These are phyloP conservation scores for Drosophila kambysellisi DNA, from an alignment of 2,888 invertebrate species.

Conservation along the genomic window DNA sequence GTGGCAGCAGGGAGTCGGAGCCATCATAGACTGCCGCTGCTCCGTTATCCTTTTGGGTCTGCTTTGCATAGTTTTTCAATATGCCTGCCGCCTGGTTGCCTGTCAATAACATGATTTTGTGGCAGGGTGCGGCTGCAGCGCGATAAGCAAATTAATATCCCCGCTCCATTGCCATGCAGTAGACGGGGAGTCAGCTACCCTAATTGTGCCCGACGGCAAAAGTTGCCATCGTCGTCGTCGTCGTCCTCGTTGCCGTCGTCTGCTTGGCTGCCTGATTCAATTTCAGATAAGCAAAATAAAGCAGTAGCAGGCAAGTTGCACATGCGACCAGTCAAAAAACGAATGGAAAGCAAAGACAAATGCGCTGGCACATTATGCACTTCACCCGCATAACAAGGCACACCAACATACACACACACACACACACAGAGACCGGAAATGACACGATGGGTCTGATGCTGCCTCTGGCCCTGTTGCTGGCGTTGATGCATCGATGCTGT, in stretches of 20 bases:
- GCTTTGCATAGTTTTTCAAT: slow-evolving; percentile 62
- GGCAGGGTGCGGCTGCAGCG: slow-evolving; percentile 72
- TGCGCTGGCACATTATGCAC: slow-evolving; percentile 77
- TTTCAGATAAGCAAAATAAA: slow-evolving; percentile 81
- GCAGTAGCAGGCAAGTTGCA: slow-evolving; percentile 66
- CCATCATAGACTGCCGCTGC: neutral
- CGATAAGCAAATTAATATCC: slow-evolving; percentile 82
- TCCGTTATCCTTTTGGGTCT: neutral
- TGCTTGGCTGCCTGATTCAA: slow-evolving; percentile 79
- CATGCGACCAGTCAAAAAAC: slow-evolving; percentile 54
- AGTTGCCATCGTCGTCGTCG: slow-evolving; percentile 40
- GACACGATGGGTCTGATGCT: slow-evolving; percentile 58
- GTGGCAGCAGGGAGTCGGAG: slow-evolving; percentile 44
- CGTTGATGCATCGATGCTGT: slow-evolving; percentile 79
- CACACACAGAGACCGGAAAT: slow-evolving; percentile 58
- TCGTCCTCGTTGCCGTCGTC: slow-evolving; percentile 31
- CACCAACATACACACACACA: slow-evolving; percentile 5
- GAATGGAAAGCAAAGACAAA: slow-evolving; percentile 68
- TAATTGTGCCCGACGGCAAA: slow-evolving; percentile 74
- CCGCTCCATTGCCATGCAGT: slow-evolving; percentile 22
- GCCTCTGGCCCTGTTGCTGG: slow-evolving; percentile 41
- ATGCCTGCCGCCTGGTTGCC: slow-evolving; percentile 37
- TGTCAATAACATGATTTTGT: slow-evolving; percentile 76
- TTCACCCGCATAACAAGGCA: slow-evolving; percentile 67
- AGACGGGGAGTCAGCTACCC: slow-evolving; percentile 51